phyloP scores from a whole-genome alignment of 2,888 invertebrate genomes.

The Strigamia maritima region DNA sequence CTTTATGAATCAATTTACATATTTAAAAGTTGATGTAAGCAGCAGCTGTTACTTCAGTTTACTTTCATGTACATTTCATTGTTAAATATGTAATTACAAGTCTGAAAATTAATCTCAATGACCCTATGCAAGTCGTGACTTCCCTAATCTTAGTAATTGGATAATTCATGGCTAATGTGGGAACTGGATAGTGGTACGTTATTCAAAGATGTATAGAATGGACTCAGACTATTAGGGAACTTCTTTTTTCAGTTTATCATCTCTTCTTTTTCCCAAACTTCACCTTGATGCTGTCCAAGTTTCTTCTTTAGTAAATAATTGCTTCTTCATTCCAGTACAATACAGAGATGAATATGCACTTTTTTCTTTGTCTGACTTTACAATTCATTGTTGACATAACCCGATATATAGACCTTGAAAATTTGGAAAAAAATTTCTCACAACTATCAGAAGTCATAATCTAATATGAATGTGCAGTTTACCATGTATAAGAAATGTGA shows the following conservation, averaged over 20 bases:
- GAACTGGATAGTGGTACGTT: constrained; percentile 1
- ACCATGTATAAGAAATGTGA: not conserved
- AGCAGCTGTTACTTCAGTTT: constrained; percentile 20
- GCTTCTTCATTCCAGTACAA: constrained; percentile 21
- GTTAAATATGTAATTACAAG: not conserved
- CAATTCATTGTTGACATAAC: constrained; percentile 27
- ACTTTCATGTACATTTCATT: not conserved
- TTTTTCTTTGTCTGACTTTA: constrained; percentile 9
- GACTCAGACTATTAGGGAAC: not conserved
- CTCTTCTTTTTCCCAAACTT: not conserved
- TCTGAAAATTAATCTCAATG: constrained; percentile 25
- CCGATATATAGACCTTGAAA: constrained; percentile 19
- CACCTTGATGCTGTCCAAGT: constrained; percentile 20
- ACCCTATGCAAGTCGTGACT: constrained; percentile 31
- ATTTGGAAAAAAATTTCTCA: constrained; percentile 1
- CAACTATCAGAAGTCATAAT: constrained; percentile 13
- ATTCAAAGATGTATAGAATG: not conserved
- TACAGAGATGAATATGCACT: constrained; percentile 27
- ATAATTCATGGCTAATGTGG: constrained; percentile 34
- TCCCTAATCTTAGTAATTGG: constrained; percentile 29
- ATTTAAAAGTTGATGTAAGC: constrained; percentile 21
- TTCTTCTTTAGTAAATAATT: constrained; percentile 26
- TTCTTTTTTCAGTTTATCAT: not conserved
- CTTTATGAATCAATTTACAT: constrained; percentile 23
- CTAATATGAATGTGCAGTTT: not conserved